Conservation (phyloP, 2,888 invertebrate species). For the Seira musarum region DNA sequence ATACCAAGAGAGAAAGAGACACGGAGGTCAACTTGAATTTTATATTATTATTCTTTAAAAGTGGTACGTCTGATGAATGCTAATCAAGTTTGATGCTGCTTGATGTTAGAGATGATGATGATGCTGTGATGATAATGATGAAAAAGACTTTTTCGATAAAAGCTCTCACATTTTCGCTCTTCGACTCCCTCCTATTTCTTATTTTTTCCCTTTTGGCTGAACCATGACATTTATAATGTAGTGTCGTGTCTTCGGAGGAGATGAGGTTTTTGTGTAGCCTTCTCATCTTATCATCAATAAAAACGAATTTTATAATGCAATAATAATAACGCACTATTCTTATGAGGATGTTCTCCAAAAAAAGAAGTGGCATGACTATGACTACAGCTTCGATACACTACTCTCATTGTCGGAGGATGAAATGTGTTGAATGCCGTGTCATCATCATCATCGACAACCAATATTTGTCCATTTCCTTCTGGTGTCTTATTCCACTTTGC, state of each 20-base stretch:
- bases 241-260: neutral
- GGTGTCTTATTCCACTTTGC: no score
- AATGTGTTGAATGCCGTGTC: slow-evolving; percentile 5
- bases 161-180: slow-evolving; percentile 23
- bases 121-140: slow-evolving; percentile 42
- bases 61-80: slow-evolving; percentile 66
- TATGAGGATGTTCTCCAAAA: no score
- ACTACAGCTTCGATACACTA: neutral
- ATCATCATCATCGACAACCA: slow-evolving; percentile 5
- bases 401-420: neutral
- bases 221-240: slow-evolving; percentile 27
- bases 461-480: slow-evolving; percentile 1
- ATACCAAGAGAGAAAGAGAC: slow-evolving; percentile 27
- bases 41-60: slow-evolving; percentile 60
- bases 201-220: slow-evolving; percentile 14
- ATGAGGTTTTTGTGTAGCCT: slow-evolving; percentile 3
- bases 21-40: slow-evolving; percentile 67
- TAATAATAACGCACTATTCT: neutral
- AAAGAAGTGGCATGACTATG: no score
- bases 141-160: slow-evolving; percentile 34
- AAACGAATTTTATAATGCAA: slow-evolving; percentile 1
- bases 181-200: slow-evolving; percentile 4
- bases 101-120: slow-evolving; percentile 25
- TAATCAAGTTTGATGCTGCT: slow-evolving; percentile 60
- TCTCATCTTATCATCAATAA: slow-evolving; percentile 7